These are phyloP conservation scores for Magallana ariakensis DNA, from an alignment of 1,140 invertebrate genomes.

Conservation along the genomic window DNA sequence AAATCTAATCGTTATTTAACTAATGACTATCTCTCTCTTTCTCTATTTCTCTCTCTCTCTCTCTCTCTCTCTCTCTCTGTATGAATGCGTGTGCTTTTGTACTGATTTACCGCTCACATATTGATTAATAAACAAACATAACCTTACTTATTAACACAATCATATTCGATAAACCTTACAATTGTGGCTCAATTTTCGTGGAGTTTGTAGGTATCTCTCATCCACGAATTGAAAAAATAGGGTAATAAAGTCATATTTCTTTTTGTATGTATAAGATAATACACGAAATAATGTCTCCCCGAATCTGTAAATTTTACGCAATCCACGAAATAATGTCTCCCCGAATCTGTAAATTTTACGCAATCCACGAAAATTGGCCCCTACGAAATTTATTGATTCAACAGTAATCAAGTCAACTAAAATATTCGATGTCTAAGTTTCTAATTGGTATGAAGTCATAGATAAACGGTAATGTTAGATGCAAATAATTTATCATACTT, in stretches of 20 bases:
- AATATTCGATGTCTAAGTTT: too few species aligned
- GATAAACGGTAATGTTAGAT: too few species aligned
- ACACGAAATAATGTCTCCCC: neutral
- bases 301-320: neutral
- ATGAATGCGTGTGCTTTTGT: neutral
- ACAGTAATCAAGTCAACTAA: too few species aligned
- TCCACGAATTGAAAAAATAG: too few species aligned
- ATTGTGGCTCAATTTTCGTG: too few species aligned
- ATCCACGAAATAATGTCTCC: neutral
- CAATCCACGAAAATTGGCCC: too few species aligned
- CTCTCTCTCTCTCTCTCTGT: neutral
- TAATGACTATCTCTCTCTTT: neutral
- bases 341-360: neutral
- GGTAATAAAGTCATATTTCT: too few species aligned
- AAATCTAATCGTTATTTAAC: neutral
- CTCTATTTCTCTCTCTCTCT: neutral
- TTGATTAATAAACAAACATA: neutral
- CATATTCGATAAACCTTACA: neutral
- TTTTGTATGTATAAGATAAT: neutral
- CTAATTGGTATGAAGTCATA: too few species aligned
- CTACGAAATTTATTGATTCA: too few species aligned
- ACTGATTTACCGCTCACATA: neutral
- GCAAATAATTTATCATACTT: neutral
- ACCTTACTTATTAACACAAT: neutral
- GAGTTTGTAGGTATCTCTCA: too few species aligned